phyloP scores from a whole-genome alignment of 2,113 vertebrate genomes.

The Percina caprodes region DNA sequence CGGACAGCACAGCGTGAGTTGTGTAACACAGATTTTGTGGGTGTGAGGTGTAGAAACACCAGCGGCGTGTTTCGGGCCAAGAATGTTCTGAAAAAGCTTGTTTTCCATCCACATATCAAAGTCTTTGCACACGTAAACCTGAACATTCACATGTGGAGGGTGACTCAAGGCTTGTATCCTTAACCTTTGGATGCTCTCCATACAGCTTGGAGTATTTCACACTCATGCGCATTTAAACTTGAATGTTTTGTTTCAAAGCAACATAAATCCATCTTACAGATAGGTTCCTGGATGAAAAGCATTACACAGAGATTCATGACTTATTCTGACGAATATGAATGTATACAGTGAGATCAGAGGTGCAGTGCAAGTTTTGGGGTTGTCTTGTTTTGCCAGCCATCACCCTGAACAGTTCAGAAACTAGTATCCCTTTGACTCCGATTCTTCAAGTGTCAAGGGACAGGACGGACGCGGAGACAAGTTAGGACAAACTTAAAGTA shows the following conservation, averaged over 20 bases:
- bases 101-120: neutral
- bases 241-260: neutral
- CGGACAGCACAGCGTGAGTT: neutral
- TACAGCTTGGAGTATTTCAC: neutral
- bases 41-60: constrained; percentile 17
- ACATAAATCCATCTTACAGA: neutral
- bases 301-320: too few species aligned
- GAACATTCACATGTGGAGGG: neutral
- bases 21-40: constrained; percentile 3
- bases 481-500: too few species aligned
- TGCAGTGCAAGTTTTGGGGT: too few species aligned
- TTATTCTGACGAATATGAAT: too few species aligned
- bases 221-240: neutral
- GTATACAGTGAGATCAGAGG: too few species aligned
- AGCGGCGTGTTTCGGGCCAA: neutral
- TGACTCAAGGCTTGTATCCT: neutral
- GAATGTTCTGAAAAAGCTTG: constrained; percentile 18
- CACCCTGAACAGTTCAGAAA: too few species aligned
- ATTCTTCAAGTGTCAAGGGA: too few species aligned
- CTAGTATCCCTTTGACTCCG: too few species aligned
- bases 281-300: neutral
- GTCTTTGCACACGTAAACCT: too few species aligned
- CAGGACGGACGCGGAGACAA: too few species aligned
- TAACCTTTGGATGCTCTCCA: neutral
- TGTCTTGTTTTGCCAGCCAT: too few species aligned